Evolutionary conservation across 2,888 invertebrate species (phyloP), one percentile per base, ranked within the genome.

Genomic region (Mythimna loreyi): DNA sequence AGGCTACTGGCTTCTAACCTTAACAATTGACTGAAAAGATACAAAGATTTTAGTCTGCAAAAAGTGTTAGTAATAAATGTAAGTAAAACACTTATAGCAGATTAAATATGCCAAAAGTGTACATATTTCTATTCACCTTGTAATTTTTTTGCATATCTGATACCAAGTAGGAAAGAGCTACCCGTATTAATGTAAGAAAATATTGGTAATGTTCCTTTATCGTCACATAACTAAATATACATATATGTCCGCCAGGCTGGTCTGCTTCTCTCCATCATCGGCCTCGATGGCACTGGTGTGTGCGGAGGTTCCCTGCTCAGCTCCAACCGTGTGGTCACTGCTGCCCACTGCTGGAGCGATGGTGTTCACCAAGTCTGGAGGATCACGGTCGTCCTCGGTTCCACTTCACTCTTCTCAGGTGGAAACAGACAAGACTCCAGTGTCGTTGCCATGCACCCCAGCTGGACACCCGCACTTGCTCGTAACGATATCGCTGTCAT

Each of bases 281-380:
- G 85, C 2, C 21, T 68, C 6, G 33, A 70, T 0, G 81, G 82
- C 7, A 63, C 67, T 53, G 85, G 84, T 33, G 86, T 92, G 0
- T 94, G 94, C 67, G 93, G 94, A 25, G 93, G 88, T 11, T 84
- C 90, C 8, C 80, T 94, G 6, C 61, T 94, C 43, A 86, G 77
- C 6, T 0, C 70, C 2, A 78, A 40, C 47, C 77, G 86, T 43
- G 85, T 91, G 0, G 62, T 86, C 2, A 91, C 92, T 3, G 92
- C 92, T 3, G 92, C 92, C 19, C 92, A 92, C 69, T 92, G 91
- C 79, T 91, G 93, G 92, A 76, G 59, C 45, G 94, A 93, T 59
- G 93, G 94, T 3, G 5, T 36, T 0, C 67, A 87, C 75, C 91
- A 89, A 60, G 91, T 85, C 0, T 89, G 89, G 86, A 82, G 82